Evolutionary conservation across 92 coral and sea anemone species (phyloP), one percentile per base, ranked within the genome.

Genomic region (Phenganax stokvisi): DNA sequence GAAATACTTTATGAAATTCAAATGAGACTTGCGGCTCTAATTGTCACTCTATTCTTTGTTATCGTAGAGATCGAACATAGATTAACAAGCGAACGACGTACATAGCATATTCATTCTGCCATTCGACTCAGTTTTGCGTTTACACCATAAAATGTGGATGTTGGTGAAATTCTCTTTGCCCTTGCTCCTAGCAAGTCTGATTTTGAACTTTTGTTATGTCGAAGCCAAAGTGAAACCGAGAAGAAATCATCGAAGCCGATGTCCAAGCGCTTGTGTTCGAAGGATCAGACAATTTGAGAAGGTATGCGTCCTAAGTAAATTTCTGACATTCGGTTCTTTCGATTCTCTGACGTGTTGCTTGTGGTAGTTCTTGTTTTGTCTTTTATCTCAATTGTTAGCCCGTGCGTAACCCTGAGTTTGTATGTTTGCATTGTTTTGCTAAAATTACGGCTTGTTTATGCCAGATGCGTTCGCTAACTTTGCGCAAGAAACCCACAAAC

Each of bases 41-140:
- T 76, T 76, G 70, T 76, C 81, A 76, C 67, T 57, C 68, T 76
- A 76, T 58, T 76, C 81, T 76, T 57, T 76, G 56, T 52, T 76
- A 44, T 75, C 80, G 57, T 76, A 56, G 58, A 76, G 81, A 76
- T 76, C 81, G 30, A 31, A 12, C 55, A 25, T 12, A 9, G 53
- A 69, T 57, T 76, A 76, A 76, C 80, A 17, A 75, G 52, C 65
- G 65, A 56, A 75, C 51, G 65, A 56, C 65, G 67, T 57, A 28
- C 25, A 28, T 31, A 54, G 29, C 56, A 54, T 59, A 55, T 55
- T 75, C 66, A 75, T 56, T 56, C 25, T 8, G 56, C 27, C 27
- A 10, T 11, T 57, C 12, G 53, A 13, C 67, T 56, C 30, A 15
- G 31, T 15, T 17, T 20, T 1, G 47, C 12, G 53, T 68, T 28